These are phyloP conservation scores for Drosophila ogumai DNA, from an alignment of 1,140 invertebrate genomes.

Conservation along the genomic window DNA sequence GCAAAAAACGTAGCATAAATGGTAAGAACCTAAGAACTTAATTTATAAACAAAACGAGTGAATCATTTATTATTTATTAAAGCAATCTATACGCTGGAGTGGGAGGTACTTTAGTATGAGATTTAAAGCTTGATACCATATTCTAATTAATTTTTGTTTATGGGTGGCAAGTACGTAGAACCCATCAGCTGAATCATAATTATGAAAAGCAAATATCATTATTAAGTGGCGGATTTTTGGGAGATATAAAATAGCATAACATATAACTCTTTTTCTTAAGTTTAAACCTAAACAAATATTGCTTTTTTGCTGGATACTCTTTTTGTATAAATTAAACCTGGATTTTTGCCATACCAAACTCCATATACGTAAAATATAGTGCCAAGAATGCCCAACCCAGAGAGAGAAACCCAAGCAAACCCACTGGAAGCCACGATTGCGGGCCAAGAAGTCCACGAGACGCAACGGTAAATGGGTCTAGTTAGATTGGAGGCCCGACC, in stretches of 20 bases:
- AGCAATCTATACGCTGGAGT: neutral
- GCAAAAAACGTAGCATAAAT: neutral
- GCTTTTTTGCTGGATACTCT: no score
- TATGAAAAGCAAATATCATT: neutral
- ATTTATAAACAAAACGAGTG: slow-evolving; percentile 18
- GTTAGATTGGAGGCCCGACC: slow-evolving; percentile 6
- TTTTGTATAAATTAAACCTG: neutral
- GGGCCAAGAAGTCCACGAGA: slow-evolving; percentile 28
- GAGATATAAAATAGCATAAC: neutral
- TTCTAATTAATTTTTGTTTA: slow-evolving; percentile 32
- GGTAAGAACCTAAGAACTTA: neutral
- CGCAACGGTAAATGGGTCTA: slow-evolving; percentile 29
- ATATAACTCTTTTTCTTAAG: no score
- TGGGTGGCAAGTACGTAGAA: neutral
- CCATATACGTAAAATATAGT: neutral
- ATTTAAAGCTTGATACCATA: neutral
- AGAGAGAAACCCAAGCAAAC: neutral
- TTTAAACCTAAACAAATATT: no score
- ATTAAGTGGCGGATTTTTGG: neutral
- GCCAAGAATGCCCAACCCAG: slow-evolving; percentile 19
- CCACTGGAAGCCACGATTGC: slow-evolving; percentile 3
- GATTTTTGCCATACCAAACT: neutral
- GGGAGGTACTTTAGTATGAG: slow-evolving; percentile 4
- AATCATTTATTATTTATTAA: slow-evolving; percentile 22
- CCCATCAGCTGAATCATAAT: neutral